A percentile compares a stretch with the other conserved stretches of the same genome.
These are phyloP conservation scores for Drosophila kambysellisi DNA, from an alignment of 2,888 invertebrate genomes.

Conservation along the genomic window DNA sequence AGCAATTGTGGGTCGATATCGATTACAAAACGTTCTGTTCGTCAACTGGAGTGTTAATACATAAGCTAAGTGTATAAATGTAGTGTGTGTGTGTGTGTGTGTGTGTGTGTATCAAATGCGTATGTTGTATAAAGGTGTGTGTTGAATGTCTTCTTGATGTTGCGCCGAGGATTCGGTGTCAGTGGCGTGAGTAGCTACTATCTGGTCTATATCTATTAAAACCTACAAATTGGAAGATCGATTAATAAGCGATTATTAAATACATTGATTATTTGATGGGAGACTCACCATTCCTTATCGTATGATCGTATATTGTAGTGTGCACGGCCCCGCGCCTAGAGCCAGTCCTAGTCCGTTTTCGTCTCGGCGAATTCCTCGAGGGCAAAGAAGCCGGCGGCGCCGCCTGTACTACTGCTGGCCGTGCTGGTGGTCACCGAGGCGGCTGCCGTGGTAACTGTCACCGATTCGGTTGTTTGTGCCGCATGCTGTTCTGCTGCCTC, in stretches of 20 bases:
- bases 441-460: conserved; percentile 45
- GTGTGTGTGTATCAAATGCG: conserved; percentile 35
- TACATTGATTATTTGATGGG: neutral
- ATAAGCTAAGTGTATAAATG: conserved; percentile 61
- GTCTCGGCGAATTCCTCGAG: conserved; percentile 81
- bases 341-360: conserved; percentile 79
- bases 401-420: conserved; percentile 66
- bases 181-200: conserved; percentile 31
- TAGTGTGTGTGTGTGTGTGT: conserved; percentile 13
- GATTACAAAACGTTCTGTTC: conserved; percentile 20
- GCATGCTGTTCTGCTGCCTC: conserved; percentile 49
- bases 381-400: conserved; percentile 79
- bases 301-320: conserved; percentile 65
- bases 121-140: conserved; percentile 23
- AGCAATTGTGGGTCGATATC: conserved; percentile 26
- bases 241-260: neutral
- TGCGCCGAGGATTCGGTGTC: conserved; percentile 30
- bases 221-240: conserved; percentile 36
- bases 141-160: conserved; percentile 33
- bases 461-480: conserved; percentile 57
- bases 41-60: conserved; percentile 75
- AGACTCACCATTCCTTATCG: conserved; percentile 71
- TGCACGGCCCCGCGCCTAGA: conserved; percentile 61
- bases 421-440: conserved; percentile 68
- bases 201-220: conserved; percentile 49